phyloP scores from a whole-genome alignment of 1,140 invertebrate genomes.

The Saxidomus purpurata region DNA sequence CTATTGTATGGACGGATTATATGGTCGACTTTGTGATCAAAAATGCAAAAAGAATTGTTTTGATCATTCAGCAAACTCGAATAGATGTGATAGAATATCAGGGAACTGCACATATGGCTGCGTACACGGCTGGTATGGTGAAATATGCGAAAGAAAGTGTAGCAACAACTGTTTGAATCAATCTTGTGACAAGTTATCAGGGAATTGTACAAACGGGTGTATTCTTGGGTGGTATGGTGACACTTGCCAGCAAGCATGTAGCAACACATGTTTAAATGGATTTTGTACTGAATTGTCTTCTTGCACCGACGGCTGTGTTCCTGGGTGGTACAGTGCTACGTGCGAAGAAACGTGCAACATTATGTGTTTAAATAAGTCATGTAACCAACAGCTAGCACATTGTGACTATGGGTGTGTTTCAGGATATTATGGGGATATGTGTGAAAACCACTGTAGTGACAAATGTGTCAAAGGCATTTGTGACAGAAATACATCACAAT shows the following conservation, averaged over 20 bases:
- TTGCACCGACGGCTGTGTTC: background rate
- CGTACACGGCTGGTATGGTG: no score
- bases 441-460: background rate
- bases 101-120: no score
- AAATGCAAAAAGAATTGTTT: background rate
- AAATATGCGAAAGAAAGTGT: background rate
- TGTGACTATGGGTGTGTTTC: background rate
- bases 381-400: background rate
- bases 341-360: background rate
- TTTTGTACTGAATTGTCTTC: background rate
- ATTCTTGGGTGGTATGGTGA: background rate
- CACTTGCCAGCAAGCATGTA: background rate
- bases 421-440: background rate
- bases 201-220: background rate
- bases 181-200: background rate
- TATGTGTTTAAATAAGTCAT: background rate
- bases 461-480: background rate
- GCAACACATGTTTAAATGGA: background rate
- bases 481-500: background rate
- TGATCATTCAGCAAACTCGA: no score
- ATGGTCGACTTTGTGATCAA: no score
- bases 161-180: background rate
- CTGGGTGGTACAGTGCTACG: background rate
- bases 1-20: no score
- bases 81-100: background rate